Evolutionary conservation across 2,888 invertebrate genomes (phyloP), one percentile per base, ranked within the genome.

Genomic region (Ceratothoa steindachneri): DNA sequence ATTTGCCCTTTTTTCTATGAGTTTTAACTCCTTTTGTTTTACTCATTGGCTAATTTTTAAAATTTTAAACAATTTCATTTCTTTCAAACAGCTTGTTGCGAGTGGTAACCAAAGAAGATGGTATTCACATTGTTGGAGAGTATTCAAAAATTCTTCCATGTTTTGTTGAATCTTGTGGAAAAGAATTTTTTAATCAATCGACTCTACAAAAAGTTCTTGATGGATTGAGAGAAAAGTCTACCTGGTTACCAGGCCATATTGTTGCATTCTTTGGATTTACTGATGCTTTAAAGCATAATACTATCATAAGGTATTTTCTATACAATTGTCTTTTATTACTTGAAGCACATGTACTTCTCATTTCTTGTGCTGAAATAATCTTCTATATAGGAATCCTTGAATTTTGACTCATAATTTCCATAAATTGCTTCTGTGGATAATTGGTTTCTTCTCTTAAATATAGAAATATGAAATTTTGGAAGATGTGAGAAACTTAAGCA

Each of bases 231-330:
- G 76, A 74, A 30, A 68, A 76, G 41, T 72, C 74, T 0, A 69
- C 79, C 2, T 79, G 75, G 72, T 71, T 74, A 22, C 69, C 74
- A 12, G 74, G 60, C 1, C 79, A 76, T 68, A 53, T 79, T 7
- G 30, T 68, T 1, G 71, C 79, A 1, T 74, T 76, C 28, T 79
- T 79, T 70, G 79, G 72, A 19, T 79, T 79, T 67, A 60, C 76
- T 15, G 79, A 79, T 9, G 79, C 79, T 28, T 53, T 79, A 7
- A 76, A 76, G n/a, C 70, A 72, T 72, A 73, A 78, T n/a, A 67
- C 55, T 28, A 73, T 78, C 27, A 29, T 69, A n/a, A 71, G 67
- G 78, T 78, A 68, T 55, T 68, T 12, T n/a, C 3, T 31, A 19
- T 12, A 30, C 7, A 52, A 0, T 51, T 28, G 22, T 24, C 15